Percentiles rank a stretch among this genome's conserved stretches.
Evolutionary conservation across 1,140 invertebrate genomes (phyloP).

Genomic region (Diuraphis noxia): DNA sequence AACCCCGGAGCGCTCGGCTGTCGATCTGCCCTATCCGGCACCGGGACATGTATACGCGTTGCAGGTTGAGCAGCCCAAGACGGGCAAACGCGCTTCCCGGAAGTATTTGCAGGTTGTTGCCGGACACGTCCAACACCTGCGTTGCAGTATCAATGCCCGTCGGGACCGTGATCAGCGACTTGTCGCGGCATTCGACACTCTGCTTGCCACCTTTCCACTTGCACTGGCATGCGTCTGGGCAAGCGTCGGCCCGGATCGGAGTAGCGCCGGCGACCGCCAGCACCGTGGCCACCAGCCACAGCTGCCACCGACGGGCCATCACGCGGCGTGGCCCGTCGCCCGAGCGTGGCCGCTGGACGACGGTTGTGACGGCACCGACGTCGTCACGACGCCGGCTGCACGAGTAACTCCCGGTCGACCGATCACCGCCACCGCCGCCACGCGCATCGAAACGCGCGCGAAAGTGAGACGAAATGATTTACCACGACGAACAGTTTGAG

Average conservation of each 20-base stretch:
- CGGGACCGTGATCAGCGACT: slow-evolving; percentile 78
- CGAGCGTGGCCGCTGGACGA: not conserved
- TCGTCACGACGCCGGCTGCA: not conserved
- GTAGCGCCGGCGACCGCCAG: not conserved
- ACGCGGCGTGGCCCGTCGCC: not conserved
- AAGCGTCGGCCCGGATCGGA: slow-evolving; percentile 62
- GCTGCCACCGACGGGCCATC: not conserved
- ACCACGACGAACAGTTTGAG: not conserved
- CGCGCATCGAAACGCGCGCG: not conserved
- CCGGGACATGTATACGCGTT: slow-evolving; percentile 78
- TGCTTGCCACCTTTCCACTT: slow-evolving; percentile 93
- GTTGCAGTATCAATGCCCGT: slow-evolving; percentile 81
- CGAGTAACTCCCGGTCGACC: slow-evolving; percentile 36
- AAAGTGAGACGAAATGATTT: not conserved
- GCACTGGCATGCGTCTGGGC: slow-evolving; percentile 79
- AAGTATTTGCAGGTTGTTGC: slow-evolving; percentile 81
- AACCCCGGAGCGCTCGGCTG: slow-evolving; percentile 75
- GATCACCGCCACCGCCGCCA: not conserved
- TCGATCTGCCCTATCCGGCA: slow-evolving; percentile 86
- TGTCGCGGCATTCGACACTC: slow-evolving; percentile 83
- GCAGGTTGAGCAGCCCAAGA: slow-evolving; percentile 80
- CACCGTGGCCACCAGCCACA: not conserved
- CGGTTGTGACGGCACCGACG: not conserved
- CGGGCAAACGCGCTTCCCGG: slow-evolving; percentile 78
- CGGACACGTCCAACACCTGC: slow-evolving; percentile 85